Evolutionary conservation across 2,113 vertebrate genomes (phyloP).

Genomic region (Kryptolebias marmoratus): DNA sequence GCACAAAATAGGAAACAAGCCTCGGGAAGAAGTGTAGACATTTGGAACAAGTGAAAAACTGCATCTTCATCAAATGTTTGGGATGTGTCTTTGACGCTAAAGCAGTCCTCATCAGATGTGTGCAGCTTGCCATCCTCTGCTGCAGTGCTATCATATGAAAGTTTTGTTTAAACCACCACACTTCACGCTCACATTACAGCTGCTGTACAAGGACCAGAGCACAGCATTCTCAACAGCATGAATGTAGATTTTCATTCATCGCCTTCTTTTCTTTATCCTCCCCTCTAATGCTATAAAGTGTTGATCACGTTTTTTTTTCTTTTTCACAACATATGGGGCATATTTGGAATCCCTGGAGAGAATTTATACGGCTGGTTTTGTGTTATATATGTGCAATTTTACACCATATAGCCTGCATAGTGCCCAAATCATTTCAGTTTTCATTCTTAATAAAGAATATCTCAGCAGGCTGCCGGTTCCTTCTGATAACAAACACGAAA

Average conservation of each 20-base stretch:
- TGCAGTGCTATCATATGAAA: conserved; percentile 18
- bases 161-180: conserved; percentile 16
- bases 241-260: conserved; percentile 61
- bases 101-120: conserved; percentile 18
- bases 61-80: conserved; percentile 10
- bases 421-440: conserved; percentile 45
- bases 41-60: conserved; percentile 3
- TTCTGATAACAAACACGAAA: conserved; percentile 23
- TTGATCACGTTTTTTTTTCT: conserved; percentile 32
- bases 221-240: conserved; percentile 44
- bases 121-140: conserved; percentile 36
- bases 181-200: conserved; percentile 19
- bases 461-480: conserved; percentile 30
- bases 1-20: conserved; percentile 14
- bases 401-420: conserved; percentile 48
- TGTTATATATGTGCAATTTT: conserved; percentile 69
- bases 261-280: conserved; percentile 23
- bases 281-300: conserved; percentile 41
- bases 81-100: conserved; percentile 2
- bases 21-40: conserved; percentile 13
- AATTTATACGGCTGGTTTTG: conserved; percentile 39
- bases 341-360: conserved; percentile 52
- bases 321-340: conserved; percentile 40
- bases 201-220: neutral
- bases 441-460: conserved; percentile 47